phyloP scores from a whole-genome alignment of 2,888 invertebrate genomes.

The Sycophila texana region DNA sequence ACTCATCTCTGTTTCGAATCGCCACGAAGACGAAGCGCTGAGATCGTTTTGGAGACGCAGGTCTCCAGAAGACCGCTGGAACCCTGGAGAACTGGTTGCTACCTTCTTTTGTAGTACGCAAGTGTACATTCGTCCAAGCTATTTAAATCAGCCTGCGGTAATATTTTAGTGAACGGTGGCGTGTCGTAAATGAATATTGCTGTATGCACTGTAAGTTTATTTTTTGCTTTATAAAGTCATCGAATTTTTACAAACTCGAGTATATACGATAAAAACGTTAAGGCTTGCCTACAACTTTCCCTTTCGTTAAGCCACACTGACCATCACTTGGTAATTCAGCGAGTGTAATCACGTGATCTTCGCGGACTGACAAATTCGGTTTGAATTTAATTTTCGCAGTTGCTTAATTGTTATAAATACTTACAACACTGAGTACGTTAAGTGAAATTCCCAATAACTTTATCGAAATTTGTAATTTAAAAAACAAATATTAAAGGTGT shows the following conservation, averaged over 20 bases:
- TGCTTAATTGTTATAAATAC: no score
- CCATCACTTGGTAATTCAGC: neutral
- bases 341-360: neutral
- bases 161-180: neutral
- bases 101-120: no score
- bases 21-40: slow-evolving; percentile 30
- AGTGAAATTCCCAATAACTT: no score
- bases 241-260: neutral
- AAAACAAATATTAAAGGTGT: no score
- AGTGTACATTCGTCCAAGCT: neutral
- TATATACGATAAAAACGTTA: no score
- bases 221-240: neutral
- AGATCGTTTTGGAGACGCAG: neutral
- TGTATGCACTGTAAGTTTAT: neutral
- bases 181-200: neutral
- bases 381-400: no score
- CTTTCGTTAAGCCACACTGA: slow-evolving; percentile 12
- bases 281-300: slow-evolving; percentile 23
- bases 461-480: no score
- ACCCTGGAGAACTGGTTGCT: no score
- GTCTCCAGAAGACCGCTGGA: neutral
- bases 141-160: neutral
- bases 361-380: no score
- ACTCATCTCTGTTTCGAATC: no score
- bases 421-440: no score